These are phyloP conservation scores for Megamerina dolium DNA, from an alignment of 2,888 invertebrate species.

Conservation along the genomic window DNA sequence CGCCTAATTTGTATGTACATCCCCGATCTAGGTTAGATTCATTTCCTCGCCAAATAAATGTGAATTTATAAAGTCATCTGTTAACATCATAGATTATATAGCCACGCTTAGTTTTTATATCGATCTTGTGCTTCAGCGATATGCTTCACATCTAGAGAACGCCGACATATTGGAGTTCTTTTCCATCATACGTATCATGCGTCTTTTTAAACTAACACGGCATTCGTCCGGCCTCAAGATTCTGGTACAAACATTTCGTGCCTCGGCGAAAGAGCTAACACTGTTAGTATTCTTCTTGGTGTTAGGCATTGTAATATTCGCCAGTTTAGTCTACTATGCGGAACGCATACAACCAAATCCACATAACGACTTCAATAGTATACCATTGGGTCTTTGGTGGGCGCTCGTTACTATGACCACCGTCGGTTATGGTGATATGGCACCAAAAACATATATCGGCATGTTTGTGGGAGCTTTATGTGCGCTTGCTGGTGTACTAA, in stretches of 20 bases:
- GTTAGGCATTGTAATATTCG: conserved; percentile 96
- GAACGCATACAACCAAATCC: conserved; percentile 93
- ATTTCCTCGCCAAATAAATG: conserved; percentile 90
- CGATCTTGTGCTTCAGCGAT: conserved; percentile 82
- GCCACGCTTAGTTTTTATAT: conserved; percentile 98
- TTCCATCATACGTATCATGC: conserved; percentile 95
- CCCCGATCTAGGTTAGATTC: conserved; percentile 60
- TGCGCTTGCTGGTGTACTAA: conserved; percentile 96
- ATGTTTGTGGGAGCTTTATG: conserved; percentile 98
- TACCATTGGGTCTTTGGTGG: conserved; percentile 98
- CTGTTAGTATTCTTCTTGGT: conserved; percentile 96
- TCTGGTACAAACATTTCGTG: conserved; percentile 94
- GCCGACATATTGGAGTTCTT: conserved; percentile 96
- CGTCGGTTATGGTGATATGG: conserved; percentile 98
- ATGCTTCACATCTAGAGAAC: conserved; percentile 86
- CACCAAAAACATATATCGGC: conserved; percentile 95
- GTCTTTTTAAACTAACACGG: conserved; percentile 92
- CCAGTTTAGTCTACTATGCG: conserved; percentile 96
- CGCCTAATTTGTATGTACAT: too few species aligned
- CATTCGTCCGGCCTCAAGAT: conserved; percentile 98
- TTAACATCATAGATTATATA: conserved; percentile 98
- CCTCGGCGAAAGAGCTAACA: conserved; percentile 93
- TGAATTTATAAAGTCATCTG: conserved; percentile 91
- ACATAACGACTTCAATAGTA: conserved; percentile 96
- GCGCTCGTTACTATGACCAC: conserved; percentile 98